A percentile compares a stretch with the other conserved stretches of the same genome.
Evolutionary conservation across 2,888 invertebrate species (phyloP).

Genomic region (Caenorhabditis japonica): DNA sequence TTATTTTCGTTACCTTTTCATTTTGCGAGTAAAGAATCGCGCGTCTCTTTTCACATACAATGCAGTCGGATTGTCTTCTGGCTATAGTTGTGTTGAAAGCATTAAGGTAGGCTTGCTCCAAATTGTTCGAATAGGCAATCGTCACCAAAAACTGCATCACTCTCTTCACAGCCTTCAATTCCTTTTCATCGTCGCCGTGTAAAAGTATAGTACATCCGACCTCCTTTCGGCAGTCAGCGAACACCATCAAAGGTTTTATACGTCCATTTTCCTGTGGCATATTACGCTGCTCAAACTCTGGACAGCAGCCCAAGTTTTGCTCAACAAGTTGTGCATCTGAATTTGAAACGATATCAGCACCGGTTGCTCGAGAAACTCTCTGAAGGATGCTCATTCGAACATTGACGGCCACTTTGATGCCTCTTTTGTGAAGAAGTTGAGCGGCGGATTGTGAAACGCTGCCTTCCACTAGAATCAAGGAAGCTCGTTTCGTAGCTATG

Average conservation of each 20-base stretch:
- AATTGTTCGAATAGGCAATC: conserved; percentile 89
- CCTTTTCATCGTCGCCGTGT: conserved; percentile 83
- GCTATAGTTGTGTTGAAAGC: conserved; percentile 66
- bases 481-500: conserved; percentile 83
- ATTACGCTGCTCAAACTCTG: conserved; percentile 66
- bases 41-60: conserved; percentile 59
- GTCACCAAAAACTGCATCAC: conserved; percentile 82
- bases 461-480: conserved; percentile 90
- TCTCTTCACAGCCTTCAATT: conserved; percentile 72
- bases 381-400: conserved; percentile 82
- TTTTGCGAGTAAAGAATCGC: conserved; percentile 57
- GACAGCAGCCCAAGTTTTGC: conserved; percentile 78
- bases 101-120: conserved; percentile 88
- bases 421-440: conserved; percentile 84
- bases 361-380: conserved; percentile 85
- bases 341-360: conserved; percentile 85
- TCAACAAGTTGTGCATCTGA: conserved; percentile 75
- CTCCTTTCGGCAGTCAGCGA: conserved; percentile 85
- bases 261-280: conserved; percentile 74
- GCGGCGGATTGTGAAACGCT: conserved; percentile 88
- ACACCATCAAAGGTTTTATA: conserved; percentile 85
- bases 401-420: conserved; percentile 59
- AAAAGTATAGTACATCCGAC: conserved; percentile 90
- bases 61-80: conserved; percentile 58
- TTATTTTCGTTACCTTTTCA: conserved; percentile 50